Base-by-base conservation (phyloP, 2,797 vertebrate genomes). In the Crenuchus spilurus region DNA sequence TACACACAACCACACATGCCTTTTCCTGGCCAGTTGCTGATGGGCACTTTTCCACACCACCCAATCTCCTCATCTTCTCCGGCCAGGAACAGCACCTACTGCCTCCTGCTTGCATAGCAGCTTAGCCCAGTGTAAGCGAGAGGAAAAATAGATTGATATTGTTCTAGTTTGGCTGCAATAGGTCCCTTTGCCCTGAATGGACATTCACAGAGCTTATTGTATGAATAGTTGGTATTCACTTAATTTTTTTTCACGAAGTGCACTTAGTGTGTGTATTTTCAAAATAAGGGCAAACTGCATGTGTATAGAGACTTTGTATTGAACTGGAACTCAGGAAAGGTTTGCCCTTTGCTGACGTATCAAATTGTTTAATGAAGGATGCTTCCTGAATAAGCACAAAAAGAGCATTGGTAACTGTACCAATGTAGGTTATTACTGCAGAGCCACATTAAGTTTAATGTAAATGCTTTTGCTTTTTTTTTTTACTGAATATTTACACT, bases 1-100 rank as follows among this genome's bases (percentile, higher is more conserved):
- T 63, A 71, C 55, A 58, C 62, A 74, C 52, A 73, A 65, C 70
- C 39, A 37, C 63, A 0, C 9, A 57, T 13, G 0, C 41, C 33
- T 31, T 71, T 24, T 64, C 2, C 26, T 28, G 33, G 16, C 54
- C 24, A 16, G 16, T 33, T 16, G 14, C 48, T 60, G 26, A 54
- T 28, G 11, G 57, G 30, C 22, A 16, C 18, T 48, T 33, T 62
- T 69, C n/a, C 35, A 35, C 30, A 63, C 20, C 14, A 55, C 62
- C 31, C 58, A 70, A 37, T 75, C 51, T 63, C n/a, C 13, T 54
- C 30, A 68, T 61, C 48, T 62, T 4, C 1, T 4, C 20, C 28
- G 68, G 16, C n/a, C 64, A 61, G 48, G 33, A 75, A 51, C 24
- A 51, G 18, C 35, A 13, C 1, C 65, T 22, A 37, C 30, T 30